Evolutionary conservation across 64 coral and sea anemone genomes (phyloP), one percentile per base, ranked within the genome.

Genomic region (Montipora capricornis): DNA sequence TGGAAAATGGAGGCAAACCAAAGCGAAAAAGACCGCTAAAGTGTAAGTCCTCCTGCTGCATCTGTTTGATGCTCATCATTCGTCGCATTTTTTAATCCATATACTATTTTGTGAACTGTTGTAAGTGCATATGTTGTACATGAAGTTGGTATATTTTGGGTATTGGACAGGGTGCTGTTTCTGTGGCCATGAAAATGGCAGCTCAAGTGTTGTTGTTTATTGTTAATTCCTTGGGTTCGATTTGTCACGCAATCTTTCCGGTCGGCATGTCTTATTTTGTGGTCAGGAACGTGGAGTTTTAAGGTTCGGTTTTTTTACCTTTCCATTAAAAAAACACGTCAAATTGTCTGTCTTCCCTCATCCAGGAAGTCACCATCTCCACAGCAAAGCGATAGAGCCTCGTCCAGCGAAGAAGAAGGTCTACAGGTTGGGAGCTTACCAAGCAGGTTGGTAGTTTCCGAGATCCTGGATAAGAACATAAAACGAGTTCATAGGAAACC

Each of bases 401-500:
- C 73, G 75, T 93, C 92, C 12, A 88, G 76, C 69, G 92, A 93
- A 74, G 84, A 67, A 5, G 83, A 75, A 60, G 87, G 47, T 20
- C 6, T 93, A 6, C 19, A 80, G 68, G 53, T 44, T 48, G 55
- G 74, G 19, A 82, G 86, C 58, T 49, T 22, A 11, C 53, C 53
- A 57, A 8, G 15, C 37, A 80, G 79, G 20, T 46, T 80, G 44
- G 74, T 15, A 82, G 77, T 53, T 62, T 22, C 79, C 47, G 61
- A 19, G 92, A 77, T 55, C 49, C 20, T 50, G 45, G 78, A 51
- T 7, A 75, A 75, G 13, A 45, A 49, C 1, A 49, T 16, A 8
- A 89, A 76, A 59, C 75, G 74, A 80, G 6, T 19, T 45, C 57
- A 88, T 8, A 93, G 19, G 12, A 87, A 49, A 45, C 7, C 82